Conservation (phyloP, 2,113 vertebrate genomes). For the Urocynchramus pylzowi region DNA sequence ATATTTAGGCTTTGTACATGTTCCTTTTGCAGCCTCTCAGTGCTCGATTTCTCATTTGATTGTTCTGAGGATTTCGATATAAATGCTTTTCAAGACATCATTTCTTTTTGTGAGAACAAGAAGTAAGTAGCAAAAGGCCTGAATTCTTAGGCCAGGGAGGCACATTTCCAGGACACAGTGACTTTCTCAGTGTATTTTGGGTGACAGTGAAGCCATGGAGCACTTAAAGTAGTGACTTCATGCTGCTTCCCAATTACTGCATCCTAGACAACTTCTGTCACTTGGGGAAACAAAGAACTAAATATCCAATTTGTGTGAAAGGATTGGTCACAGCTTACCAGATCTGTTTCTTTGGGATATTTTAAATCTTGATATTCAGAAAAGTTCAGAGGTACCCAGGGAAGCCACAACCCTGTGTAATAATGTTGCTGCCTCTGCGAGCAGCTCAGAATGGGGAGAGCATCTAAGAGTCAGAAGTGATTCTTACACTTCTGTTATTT, state of each 20-base stretch:
- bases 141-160: constrained; percentile 59
- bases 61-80: constrained; percentile 93
- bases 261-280: background rate
- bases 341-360: background rate
- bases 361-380: background rate
- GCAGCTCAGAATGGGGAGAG: background rate
- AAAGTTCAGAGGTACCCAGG: background rate
- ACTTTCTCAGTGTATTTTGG: background rate
- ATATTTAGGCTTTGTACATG: constrained; percentile 49
- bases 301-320: background rate
- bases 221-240: background rate
- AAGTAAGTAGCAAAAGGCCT: constrained; percentile 87
- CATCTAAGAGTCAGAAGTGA: background rate
- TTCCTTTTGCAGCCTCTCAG: constrained; percentile 88
- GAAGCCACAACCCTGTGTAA: background rate
- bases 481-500: constrained; percentile 43
- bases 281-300: background rate
- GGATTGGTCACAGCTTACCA: background rate
- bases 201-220: background rate
- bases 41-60: constrained; percentile 99
- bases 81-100: constrained; percentile 97
- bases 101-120: constrained; percentile 96
- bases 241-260: background rate
- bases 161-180: constrained; percentile 34
- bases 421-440: background rate